Evolutionary conservation across 2,113 vertebrate genomes (phyloP).

Genomic region (Phylloscopus whistleri): DNA sequence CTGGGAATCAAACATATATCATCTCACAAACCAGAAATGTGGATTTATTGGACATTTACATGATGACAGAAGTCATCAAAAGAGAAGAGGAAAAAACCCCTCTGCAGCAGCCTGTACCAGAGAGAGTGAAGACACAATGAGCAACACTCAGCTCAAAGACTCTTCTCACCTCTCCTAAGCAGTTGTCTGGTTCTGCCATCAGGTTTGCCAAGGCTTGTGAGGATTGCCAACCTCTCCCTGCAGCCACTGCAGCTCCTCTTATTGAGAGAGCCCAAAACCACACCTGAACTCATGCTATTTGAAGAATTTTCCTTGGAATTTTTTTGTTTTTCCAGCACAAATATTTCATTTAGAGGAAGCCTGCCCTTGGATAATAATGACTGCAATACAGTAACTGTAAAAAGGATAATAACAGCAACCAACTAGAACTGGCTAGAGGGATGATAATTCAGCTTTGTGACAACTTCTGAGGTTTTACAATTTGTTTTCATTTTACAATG

Average conservation of each 20-base stretch:
- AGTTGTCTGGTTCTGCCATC: not conserved
- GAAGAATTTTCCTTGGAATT: not conserved
- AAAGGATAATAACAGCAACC: constrained; percentile 22
- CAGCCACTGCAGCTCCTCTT: not conserved
- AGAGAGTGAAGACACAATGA: not conserved
- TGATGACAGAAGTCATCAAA: not conserved
- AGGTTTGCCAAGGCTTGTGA: not conserved
- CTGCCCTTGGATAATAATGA: not conserved
- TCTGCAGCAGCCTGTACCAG: not conserved
- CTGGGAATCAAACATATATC: not conserved
- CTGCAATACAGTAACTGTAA: not conserved
- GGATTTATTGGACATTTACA: not conserved
- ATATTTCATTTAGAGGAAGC: not conserved
- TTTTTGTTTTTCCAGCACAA: not conserved
- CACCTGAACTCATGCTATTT: not conserved
- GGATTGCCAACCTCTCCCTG: not conserved
- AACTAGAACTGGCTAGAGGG: not conserved
- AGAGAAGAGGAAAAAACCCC: not conserved
- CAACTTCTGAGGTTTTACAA: constrained; percentile 64
- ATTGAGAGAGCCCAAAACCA: not conserved
- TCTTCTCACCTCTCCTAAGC: not conserved
- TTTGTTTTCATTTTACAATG: constrained; percentile 60
- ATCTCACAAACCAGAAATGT: not conserved
- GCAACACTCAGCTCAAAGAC: not conserved
- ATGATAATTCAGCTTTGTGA: constrained; percentile 18